Evolutionary conservation across 2,888 invertebrate species (phyloP), one percentile per base, ranked within the genome.

Genomic region (Macropis europaea): DNA sequence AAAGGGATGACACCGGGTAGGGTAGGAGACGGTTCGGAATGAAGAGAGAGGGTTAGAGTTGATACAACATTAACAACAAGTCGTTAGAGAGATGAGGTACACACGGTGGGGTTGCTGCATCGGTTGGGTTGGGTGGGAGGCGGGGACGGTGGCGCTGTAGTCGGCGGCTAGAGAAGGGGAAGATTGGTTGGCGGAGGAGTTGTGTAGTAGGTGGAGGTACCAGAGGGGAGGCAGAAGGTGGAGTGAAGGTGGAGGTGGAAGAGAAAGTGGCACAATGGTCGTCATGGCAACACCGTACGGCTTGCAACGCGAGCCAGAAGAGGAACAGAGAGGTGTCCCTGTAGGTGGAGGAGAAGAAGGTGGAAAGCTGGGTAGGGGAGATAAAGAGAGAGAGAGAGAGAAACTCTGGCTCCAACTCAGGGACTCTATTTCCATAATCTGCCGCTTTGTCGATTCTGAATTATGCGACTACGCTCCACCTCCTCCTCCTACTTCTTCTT

Each of bases 341-440:
- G 59, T 57, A 68, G 68, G 69, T 56, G 52, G 48, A 30, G 47
- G 62, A 42, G 64, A 71, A 57, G 57, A 61, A 70, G 63, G 52
- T 47, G 28, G 45, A 15, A 45, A 22, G 43, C 30, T 61, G 48
- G 54, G 30, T 42, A 59, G 60, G 75, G 62, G 69, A 50, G 67
- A 73, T 77, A 61, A 69, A 53, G 48, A 66, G 63, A 73, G 76
- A 68, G 76, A 71, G 75, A 61, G 54, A 68, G 62, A 67, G 67
- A 73, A 72, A 79, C 80, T 77, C 77, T 73, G 82, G 82, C 82
- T 86, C 82, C 86, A 81, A 84, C 86, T 87, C 86, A 73, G 85
- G 84, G 88, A 89, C 89, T 89, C 88, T 89, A 89, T 89, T 89
- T 89, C 89, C 89, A 89, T 89, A 89, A 89, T 89, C 89, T 89